Conservation (phyloP, 1,140 invertebrate genomes). For the Palaemon carinicauda region DNA sequence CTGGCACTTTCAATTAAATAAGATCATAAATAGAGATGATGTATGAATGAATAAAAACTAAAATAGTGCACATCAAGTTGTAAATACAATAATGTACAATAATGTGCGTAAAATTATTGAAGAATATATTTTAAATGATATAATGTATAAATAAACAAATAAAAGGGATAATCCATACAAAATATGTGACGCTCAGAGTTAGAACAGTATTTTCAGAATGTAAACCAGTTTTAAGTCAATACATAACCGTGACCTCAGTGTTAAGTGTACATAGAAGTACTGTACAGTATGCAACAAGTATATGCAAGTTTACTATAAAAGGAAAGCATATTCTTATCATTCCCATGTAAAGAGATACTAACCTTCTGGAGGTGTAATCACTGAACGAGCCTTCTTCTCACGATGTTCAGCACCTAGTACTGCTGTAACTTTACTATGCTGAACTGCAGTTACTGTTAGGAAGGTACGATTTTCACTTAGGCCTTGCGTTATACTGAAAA, state of each 20-base stretch:
- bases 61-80: too few species aligned
- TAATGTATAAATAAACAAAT: background rate
- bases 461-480: constrained; percentile 10
- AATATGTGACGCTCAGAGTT: too few species aligned
- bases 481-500: constrained; percentile 39
- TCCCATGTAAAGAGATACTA: background rate
- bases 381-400: constrained; percentile 3
- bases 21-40: too few species aligned
- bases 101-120: too few species aligned
- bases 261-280: background rate
- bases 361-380: constrained; percentile 14
- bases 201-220: too few species aligned
- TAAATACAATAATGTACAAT: too few species aligned
- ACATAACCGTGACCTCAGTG: too few species aligned
- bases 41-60: too few species aligned
- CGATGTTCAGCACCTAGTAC: constrained; percentile 29
- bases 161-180: too few species aligned
- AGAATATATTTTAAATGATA: background rate
- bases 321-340: background rate
- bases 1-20: too few species aligned
- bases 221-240: too few species aligned
- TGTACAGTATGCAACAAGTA: background rate
- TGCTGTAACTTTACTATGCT: constrained; percentile 34
- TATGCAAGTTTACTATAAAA: too few species aligned
- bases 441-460: constrained; percentile 35